Percentiles rank a stretch among this genome's conserved stretches.
Conservation (phyloP, 2,113 vertebrate genomes). For the Lophotis ruficrista region DNA sequence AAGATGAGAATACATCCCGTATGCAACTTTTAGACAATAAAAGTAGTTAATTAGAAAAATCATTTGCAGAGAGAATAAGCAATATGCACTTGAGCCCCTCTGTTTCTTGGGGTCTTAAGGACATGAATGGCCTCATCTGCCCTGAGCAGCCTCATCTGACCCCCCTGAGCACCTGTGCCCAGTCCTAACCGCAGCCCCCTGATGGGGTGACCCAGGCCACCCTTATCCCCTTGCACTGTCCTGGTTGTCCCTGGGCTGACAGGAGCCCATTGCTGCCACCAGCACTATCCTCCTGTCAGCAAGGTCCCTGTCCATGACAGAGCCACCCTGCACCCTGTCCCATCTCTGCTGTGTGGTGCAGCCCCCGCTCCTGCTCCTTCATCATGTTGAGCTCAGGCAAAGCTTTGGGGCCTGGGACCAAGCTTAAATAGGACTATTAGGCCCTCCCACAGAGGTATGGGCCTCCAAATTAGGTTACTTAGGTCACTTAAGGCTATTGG, state of each 20-base stretch:
- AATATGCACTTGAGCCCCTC: background rate
- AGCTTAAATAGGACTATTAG: background rate
- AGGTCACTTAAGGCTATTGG: background rate
- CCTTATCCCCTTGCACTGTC: background rate
- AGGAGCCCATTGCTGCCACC: background rate
- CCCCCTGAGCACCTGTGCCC: background rate
- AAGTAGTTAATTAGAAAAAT: background rate
- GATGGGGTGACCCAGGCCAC: background rate
- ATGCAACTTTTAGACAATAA: background rate
- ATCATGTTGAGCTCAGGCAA: background rate
- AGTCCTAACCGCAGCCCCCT: background rate
- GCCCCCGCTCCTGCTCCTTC: background rate
- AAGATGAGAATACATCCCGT: background rate
- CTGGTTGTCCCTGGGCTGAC: background rate
- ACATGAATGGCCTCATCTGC: background rate
- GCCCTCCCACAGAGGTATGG: background rate
- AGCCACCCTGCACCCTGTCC: background rate
- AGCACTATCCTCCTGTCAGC: background rate
- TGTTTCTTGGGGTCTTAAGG: background rate
- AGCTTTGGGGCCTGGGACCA: background rate
- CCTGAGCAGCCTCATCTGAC: background rate
- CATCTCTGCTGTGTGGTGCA: background rate
- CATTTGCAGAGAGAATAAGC: background rate
- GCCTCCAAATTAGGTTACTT: background rate
- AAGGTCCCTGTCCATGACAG: background rate